Evolutionary conservation across 2,888 invertebrate species (phyloP).

Genomic region (Seladonia tumulorum): DNA sequence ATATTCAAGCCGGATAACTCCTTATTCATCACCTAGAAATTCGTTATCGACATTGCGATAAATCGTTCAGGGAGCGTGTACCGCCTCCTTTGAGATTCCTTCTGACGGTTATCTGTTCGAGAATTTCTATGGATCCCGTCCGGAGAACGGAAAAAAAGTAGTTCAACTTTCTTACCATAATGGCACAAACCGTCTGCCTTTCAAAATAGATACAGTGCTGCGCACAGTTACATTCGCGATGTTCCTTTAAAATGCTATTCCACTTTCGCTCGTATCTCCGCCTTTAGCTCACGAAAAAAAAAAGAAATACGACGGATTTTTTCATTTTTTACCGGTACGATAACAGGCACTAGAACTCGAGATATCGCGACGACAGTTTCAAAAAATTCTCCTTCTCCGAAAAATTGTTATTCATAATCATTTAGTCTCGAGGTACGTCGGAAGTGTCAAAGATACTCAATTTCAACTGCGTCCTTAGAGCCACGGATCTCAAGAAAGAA

Average conservation of each 20-base stretch:
- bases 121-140: background rate
- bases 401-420: too few relatives aligned
- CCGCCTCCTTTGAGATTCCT: background rate
- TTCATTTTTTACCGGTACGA: too few relatives aligned
- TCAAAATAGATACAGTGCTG: slow-evolving; percentile 8
- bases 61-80: slow-evolving; percentile 18
- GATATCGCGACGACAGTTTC: too few relatives aligned
- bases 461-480: too few relatives aligned
- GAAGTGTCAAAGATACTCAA: too few relatives aligned
- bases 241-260: background rate
- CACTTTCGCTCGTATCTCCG: background rate
- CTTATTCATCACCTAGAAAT: slow-evolving; percentile 39
- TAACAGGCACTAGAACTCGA: too few relatives aligned
- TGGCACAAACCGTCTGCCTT: background rate
- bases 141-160: background rate
- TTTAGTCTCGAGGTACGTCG: too few relatives aligned
- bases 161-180: background rate
- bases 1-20: slow-evolving; percentile 41
- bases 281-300: background rate
- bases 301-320: too few relatives aligned
- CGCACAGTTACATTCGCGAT: too few relatives aligned
- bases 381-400: too few relatives aligned
- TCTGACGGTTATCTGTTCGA: background rate
- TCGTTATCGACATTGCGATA: slow-evolving; percentile 45
- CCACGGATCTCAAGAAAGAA: too few relatives aligned